Conservation (phyloP, 2,797 vertebrate genomes). For the Argyrosomus regius region DNA sequence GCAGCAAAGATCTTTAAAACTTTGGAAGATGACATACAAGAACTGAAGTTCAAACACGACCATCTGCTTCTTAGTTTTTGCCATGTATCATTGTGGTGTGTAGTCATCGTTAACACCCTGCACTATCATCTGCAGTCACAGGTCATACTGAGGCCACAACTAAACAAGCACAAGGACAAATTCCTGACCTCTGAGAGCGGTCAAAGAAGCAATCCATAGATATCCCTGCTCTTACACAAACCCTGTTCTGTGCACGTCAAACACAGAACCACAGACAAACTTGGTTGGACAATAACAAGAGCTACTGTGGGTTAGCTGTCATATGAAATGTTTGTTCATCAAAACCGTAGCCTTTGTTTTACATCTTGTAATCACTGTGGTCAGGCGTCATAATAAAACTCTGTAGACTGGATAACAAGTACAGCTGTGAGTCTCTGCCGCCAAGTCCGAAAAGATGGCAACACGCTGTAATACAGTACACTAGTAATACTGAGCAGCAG, state of each 20-base stretch:
- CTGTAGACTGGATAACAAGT: background rate
- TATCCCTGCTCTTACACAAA: background rate
- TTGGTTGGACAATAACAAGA: background rate
- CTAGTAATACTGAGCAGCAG: background rate
- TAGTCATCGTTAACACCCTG: background rate
- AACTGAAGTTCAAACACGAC: background rate
- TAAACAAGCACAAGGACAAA: conserved; percentile 5
- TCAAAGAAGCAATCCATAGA: background rate
- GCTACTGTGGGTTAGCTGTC: background rate
- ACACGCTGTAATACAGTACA: background rate
- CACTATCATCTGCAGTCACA: background rate
- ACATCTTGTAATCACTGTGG: background rate
- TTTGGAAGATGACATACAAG: background rate
- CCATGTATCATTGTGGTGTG: background rate
- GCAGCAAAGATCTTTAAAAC: background rate
- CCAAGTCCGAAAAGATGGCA: background rate
- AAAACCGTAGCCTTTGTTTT: background rate
- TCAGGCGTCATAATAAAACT: background rate
- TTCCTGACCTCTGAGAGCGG: background rate
- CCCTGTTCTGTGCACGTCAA: background rate
- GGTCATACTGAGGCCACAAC: background rate
- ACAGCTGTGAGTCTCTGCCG: background rate
- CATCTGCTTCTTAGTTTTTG: background rate
- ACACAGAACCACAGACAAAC: background rate
- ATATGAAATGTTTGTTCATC: background rate